A percentile compares a stretch with the other conserved stretches of the same genome.
Conservation (phyloP, 2,888 invertebrate species). For the Aelia acuminata region DNA sequence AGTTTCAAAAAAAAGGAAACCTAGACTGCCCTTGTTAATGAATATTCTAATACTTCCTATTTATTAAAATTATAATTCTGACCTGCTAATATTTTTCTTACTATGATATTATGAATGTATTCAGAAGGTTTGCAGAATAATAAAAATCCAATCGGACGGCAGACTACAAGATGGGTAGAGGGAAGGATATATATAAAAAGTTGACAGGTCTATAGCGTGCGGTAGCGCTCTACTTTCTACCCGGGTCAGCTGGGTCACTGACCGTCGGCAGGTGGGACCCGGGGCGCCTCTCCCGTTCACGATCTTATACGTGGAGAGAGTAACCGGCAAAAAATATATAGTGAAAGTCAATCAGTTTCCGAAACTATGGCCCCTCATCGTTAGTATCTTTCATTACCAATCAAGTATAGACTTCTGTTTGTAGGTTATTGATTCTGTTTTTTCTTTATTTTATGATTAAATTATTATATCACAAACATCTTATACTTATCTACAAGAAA, state of each 20-base stretch:
- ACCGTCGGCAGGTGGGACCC: not conserved
- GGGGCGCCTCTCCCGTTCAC: constrained; percentile 10
- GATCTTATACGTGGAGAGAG: not conserved
- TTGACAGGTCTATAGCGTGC: not conserved
- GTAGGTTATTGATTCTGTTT: too few relatives aligned
- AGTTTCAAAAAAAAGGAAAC: too few relatives aligned
- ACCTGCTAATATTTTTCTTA: too few relatives aligned
- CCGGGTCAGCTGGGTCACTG: constrained; percentile 27
- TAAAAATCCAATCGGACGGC: not conserved
- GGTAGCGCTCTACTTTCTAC: constrained; percentile 40
- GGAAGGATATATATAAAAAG: constrained; percentile 13
- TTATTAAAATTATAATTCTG: too few relatives aligned
- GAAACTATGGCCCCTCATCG: not conserved
- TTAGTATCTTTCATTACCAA: too few relatives aligned
- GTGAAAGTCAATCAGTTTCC: not conserved
- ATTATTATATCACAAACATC: too few relatives aligned
- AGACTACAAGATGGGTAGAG: not conserved
- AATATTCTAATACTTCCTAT: too few relatives aligned
- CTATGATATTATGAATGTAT: not conserved
- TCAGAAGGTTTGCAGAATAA: not conserved
- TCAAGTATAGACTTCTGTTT: too few relatives aligned
- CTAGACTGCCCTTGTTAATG: too few relatives aligned
- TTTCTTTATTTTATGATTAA: too few relatives aligned
- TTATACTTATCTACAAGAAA: too few relatives aligned
- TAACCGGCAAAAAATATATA: not conserved